Base-by-base conservation (phyloP, 2,797 vertebrate genomes). In the Fistularia commersonii region DNA sequence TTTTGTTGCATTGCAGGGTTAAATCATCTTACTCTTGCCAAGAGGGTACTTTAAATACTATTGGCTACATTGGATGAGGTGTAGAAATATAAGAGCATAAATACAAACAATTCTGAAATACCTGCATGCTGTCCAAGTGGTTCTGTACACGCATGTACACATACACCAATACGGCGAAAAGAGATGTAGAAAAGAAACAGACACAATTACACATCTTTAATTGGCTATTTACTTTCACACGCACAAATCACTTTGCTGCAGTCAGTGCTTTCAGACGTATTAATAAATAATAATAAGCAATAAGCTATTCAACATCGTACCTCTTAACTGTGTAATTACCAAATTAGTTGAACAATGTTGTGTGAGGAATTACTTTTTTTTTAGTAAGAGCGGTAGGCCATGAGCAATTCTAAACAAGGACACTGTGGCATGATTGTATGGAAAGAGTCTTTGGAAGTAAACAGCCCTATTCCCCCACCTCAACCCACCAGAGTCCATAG, bases 61-160 rank as follows among this genome's bases (percentile, higher is more conserved):
- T 46, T 57, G 15, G 64, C 53, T 68, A 57, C 41, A 61, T 40
- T 63, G 15, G 57, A 59, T 72, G 58, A 66, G 45, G 55, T 41
- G 31, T 41, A 41, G 64, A 58, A 55, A 59, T n/a, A 60, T 40
- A 14, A 59, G 57, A 57, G 69, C 66, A 78, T 62, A 73, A 74
- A 86, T 77, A 73, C 80, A 85, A 89, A 58, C 72, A 74, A 69
- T 61, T 69, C 74, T 88, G 90, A 90, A 93, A 91, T 98, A 99
- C 96, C 97, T 99, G 97, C 97, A 98, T 97, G 94, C 94, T 94
- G 92, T 98, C 96, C 97, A 98, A 91, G 90, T 96, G 92, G 93
- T 88, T 96, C 97, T 98, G 94, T 88, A 86, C 88, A 84, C 91
- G 91, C 90, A 92, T 82, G 79, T 85, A 87, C 77, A 92, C 87